Conservation (phyloP, 1,140 invertebrate genomes). For the Penaeus indicus region DNA sequence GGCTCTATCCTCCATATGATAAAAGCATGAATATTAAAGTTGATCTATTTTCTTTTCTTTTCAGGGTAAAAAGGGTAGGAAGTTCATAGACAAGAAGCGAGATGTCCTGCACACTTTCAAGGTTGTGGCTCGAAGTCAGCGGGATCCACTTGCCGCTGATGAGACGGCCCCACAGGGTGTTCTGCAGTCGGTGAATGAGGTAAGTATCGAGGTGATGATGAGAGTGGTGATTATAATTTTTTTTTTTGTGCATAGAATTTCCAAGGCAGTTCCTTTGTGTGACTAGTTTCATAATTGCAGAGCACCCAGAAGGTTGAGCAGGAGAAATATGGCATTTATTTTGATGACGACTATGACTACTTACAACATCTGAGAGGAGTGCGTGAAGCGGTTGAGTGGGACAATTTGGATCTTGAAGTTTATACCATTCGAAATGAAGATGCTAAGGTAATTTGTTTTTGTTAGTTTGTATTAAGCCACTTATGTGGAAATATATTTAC, state of each 20-base stretch:
- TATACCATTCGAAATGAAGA: slow-evolving; percentile 60
- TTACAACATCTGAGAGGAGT: slow-evolving; percentile 89
- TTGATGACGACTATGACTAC: slow-evolving; percentile 97
- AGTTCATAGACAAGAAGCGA: slow-evolving; percentile 74
- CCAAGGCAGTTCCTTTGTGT: background rate
- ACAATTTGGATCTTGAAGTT: slow-evolving; percentile 55
- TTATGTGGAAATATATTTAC: too few relatives aligned
- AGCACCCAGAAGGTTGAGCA: slow-evolving; percentile 80
- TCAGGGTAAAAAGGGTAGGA: slow-evolving; percentile 56
- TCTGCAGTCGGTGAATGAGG: slow-evolving; percentile 70
- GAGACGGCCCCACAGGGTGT: slow-evolving; percentile 90
- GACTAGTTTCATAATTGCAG: slow-evolving; percentile 7
- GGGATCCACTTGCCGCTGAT: slow-evolving; percentile 90
- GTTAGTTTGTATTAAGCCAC: background rate
- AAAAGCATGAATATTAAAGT: background rate
- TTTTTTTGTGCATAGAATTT: background rate
- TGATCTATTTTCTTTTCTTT: background rate
- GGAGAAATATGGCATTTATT: slow-evolving; percentile 93
- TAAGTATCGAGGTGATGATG: slow-evolving; percentile 67
- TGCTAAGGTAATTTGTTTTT: slow-evolving; percentile 36
- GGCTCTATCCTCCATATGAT: background rate
- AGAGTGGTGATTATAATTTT: background rate
- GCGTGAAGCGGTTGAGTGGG: slow-evolving; percentile 69
- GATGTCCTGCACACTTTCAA: slow-evolving; percentile 92
- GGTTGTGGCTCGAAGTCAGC: slow-evolving; percentile 91